Percentiles rank a stretch among this genome's conserved stretches.
phyloP scores from a whole-genome alignment of 2,888 invertebrate genomes.

The Iselma pallidipennis region DNA sequence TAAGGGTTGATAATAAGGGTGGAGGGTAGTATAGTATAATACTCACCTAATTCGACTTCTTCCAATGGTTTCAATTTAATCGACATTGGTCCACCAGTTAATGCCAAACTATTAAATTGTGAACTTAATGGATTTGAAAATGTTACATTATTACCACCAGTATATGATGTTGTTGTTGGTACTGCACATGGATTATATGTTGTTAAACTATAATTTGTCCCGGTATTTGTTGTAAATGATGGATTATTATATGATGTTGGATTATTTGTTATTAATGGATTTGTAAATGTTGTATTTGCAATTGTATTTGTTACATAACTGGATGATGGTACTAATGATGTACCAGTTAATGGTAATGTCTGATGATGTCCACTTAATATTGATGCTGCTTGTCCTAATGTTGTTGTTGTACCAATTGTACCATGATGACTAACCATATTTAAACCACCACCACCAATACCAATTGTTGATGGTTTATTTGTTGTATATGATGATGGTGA shows the following conservation, averaged over 20 bases:
- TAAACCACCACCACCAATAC: not conserved
- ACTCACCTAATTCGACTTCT: constrained; percentile 68
- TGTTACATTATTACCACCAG: constrained; percentile 57
- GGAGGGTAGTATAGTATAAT: too few relatives aligned
- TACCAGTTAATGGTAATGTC: constrained; percentile 14
- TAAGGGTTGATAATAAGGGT: too few relatives aligned
- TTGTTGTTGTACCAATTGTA: constrained; percentile 35
- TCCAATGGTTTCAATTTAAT: constrained; percentile 75
- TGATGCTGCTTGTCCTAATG: constrained; percentile 43
- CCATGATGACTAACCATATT: constrained; percentile 30
- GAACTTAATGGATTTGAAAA: constrained; percentile 69
- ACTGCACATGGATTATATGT: constrained; percentile 45
- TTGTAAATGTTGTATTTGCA: constrained; percentile 61
- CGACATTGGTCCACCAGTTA: constrained; percentile 55
- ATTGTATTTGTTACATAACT: constrained; percentile 58
- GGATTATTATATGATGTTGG: constrained; percentile 56
- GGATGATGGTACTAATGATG: constrained; percentile 58
- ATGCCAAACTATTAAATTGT: constrained; percentile 61
- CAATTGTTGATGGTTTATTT: constrained; percentile 10
- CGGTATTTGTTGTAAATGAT: constrained; percentile 57
- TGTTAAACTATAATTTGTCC: constrained; percentile 53
- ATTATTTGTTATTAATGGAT: constrained; percentile 51
- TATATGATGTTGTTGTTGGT: constrained; percentile 38
- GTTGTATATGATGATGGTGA: constrained; percentile 35
- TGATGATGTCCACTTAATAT: constrained; percentile 17